These are phyloP conservation scores for Gymnorhina tibicen DNA, from an alignment of 2,113 vertebrate species.

Conservation along the genomic window DNA sequence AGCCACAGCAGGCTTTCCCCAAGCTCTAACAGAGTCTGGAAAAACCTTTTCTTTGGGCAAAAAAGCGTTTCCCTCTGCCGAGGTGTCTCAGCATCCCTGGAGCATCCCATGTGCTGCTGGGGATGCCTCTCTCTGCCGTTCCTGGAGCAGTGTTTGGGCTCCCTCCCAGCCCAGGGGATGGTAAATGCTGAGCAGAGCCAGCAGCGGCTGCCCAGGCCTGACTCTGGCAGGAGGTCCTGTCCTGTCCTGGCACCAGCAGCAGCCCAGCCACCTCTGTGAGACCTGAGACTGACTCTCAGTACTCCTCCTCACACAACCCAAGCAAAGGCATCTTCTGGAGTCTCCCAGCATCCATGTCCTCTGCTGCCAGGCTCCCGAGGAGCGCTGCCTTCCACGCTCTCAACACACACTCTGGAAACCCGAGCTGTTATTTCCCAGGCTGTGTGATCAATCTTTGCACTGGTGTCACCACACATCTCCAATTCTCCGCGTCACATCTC, in stretches of 20 bases:
- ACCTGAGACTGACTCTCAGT: neutral
- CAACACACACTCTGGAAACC: neutral
- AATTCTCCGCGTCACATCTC: accelerated
- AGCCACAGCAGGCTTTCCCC: neutral
- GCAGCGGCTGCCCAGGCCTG: accelerated
- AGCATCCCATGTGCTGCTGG: neutral
- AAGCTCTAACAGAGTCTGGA: neutral
- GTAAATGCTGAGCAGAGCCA: neutral
- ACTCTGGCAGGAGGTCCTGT: neutral
- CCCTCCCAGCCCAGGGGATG: neutral
- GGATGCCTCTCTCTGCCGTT: accelerated
- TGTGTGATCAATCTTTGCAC: neutral
- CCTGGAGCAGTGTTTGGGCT: accelerated
- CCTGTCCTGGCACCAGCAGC: neutral
- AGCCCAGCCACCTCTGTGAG: neutral
- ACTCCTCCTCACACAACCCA: neutral
- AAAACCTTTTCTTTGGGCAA: neutral
- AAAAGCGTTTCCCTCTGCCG: accelerated
- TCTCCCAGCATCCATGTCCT: accelerated
- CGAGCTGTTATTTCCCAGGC: neutral
- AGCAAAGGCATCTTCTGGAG: neutral
- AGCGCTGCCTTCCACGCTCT: neutral
- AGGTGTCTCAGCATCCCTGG: neutral
- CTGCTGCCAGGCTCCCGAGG: neutral
- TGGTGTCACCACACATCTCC: neutral